Base-by-base conservation (phyloP, 2,797 vertebrate species). In the Anas bahamensis region DNA sequence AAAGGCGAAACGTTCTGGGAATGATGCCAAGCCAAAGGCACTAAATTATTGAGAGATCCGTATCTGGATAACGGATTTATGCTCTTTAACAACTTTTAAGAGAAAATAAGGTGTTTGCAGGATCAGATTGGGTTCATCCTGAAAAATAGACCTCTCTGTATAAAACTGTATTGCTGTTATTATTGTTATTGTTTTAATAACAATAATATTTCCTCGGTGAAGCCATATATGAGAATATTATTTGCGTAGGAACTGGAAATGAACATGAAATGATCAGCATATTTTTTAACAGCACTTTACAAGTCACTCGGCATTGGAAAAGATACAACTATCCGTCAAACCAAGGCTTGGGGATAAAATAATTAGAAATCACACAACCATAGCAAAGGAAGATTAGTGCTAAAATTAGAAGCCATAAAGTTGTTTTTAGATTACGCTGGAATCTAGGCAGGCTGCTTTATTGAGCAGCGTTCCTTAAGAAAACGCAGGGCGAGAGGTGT, bases 341-440 rank as follows among this genome's bases (percentile, higher is more conserved):
- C 95, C 94, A 90, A 89, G 77, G 94, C 96, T 95, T 95, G 96
- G 96, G 96, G 97, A 97, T 97, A 97, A 97, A 98, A 97, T 98
- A 98, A 98, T 97, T 98, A 98, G 97, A 98, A 98, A 97, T 93
- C 97, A 97, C 72, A 95, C 96, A 97, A 94, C 96, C 97, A 96
- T 97, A 95, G 94, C 97, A 92, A 90, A 90, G 70, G 96, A 96
- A 97, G 97, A 97, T 97, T 95, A 96, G 93, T 64, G 90, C 96
- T 97, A 95, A 97, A 97, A 97, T 97, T 96, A 97, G 96, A 96
- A 96, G 57, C 81, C 55, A 92, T 92, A 96, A 97, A 95, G 86
- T 94, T 94, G 91, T 85, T 89, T 96, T 95, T 88, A 89, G 95
- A 92, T 94, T 76, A 91, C 65, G 35, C 66, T 88, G 80, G 87